Base-by-base conservation (phyloP, 2,888 invertebrate genomes). In the Orthosia cruda region DNA sequence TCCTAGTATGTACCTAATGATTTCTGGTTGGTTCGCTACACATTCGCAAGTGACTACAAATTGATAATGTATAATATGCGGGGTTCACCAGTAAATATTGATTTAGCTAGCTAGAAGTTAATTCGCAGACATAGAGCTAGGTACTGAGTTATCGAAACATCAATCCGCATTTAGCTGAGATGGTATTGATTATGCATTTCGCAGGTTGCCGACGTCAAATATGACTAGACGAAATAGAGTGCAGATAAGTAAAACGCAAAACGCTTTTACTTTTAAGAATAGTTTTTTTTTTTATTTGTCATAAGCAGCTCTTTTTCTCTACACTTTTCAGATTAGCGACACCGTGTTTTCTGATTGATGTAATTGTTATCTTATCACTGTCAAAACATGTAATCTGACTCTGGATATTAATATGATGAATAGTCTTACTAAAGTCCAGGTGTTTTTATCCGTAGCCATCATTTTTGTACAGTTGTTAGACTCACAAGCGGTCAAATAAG, bases 141-240 rank as follows among this genome's bases (percentile, higher is more conserved):
- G 40, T 40, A 40, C 40, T 55, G 11, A 45, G n/a, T 15, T 16
- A 18, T 2, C 13, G 4, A 0, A 11, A 23, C 52, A 26, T 20
- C 45, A 50, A 50, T 18, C 20, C 45, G 7, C 57, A 20, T 74
- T 50, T 20, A 50, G 47, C 58, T n/a, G 66, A 47, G 52, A 76
- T 52, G 47, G 15, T 59, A 76, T 74, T 76, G 52, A 74, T 75
- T 58, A n/a, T 64, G 57, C 45, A 64, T 15, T 47, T 47, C 13
- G 18, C 47, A 52, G 40, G 55, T 32, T 62, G 20, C 13, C 7
- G 54, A 26, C 16, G 40, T 45, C 12, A n/a, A 57, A 7, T 57
- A 9, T 26, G 16, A 20, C 3, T 26, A 4, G 54, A 72, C 32
- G 71, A 9, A 52, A 23, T 20, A 4, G 20, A 20, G 49, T n/a